Evolutionary conservation across 2,113 vertebrate species (phyloP).

Genomic region (Felis chaus): DNA sequence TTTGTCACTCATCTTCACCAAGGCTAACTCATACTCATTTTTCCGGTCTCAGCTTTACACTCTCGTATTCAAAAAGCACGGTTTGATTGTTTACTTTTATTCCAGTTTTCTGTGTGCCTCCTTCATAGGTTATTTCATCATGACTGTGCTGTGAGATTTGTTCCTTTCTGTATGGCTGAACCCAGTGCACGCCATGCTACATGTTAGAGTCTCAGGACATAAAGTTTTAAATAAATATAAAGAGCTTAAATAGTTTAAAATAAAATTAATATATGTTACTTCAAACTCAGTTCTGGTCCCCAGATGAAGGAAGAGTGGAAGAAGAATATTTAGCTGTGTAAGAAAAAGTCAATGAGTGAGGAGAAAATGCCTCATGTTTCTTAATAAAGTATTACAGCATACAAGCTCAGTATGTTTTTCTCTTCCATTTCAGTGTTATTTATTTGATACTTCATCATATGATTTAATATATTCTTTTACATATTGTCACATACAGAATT

Average conservation of each 20-base stretch:
- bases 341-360: neutral
- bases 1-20: neutral
- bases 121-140: too few relatives aligned
- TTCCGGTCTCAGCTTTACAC: neutral
- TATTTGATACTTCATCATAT: neutral
- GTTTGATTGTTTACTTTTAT: neutral
- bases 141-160: neutral
- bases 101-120: neutral
- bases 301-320: neutral
- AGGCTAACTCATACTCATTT: neutral
- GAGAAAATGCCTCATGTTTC: neutral
- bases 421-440: neutral
- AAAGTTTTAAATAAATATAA: neutral
- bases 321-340: neutral
- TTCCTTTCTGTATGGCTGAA: neutral
- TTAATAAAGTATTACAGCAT: neutral
- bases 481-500: neutral
- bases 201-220: fast-evolving
- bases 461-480: neutral
- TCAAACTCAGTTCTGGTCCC: neutral
- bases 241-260: neutral
- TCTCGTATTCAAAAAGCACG: neutral
- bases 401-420: neutral
- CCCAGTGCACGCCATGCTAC: neutral
- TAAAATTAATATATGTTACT: neutral